These are phyloP conservation scores for Limnephilus lunatus DNA, from an alignment of 2,888 invertebrate genomes.

Conservation along the genomic window DNA sequence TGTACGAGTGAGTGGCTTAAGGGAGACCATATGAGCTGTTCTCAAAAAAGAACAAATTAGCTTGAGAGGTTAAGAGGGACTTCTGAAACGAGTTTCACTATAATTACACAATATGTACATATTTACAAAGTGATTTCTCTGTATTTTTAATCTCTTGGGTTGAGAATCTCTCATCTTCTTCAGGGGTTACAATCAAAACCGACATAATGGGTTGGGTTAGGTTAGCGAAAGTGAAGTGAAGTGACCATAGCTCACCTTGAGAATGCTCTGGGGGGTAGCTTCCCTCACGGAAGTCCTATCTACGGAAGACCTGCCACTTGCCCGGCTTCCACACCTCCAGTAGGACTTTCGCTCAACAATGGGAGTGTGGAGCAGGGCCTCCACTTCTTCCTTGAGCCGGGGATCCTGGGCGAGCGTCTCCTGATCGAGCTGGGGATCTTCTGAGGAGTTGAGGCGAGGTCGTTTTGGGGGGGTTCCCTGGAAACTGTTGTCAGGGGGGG, in stretches of 20 bases:
- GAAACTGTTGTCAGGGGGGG: slow-evolving; percentile 61
- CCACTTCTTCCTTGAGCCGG: slow-evolving; percentile 70
- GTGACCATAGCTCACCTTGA: slow-evolving; percentile 75
- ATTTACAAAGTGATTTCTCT: no score
- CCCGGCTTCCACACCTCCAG: slow-evolving; percentile 63
- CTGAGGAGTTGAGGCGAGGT: slow-evolving; percentile 69
- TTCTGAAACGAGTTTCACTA: no score
- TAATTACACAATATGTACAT: no score
- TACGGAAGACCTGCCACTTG: slow-evolving; percentile 53
- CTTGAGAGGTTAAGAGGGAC: no score
- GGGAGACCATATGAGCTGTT: no score
- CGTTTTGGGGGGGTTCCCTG: slow-evolving; percentile 72
- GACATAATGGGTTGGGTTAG: no score
- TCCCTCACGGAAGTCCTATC: slow-evolving; percentile 67
- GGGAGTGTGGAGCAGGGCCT: slow-evolving; percentile 77
- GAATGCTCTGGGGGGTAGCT: slow-evolving; percentile 81
- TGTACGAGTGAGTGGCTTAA: no score
- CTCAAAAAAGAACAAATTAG: no score
- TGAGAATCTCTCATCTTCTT: no score
- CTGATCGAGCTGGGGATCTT: slow-evolving; percentile 68
- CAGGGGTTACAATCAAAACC: no score
- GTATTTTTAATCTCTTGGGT: no score
- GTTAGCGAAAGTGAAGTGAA: neutral
- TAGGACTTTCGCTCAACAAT: slow-evolving; percentile 73
- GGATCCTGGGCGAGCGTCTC: slow-evolving; percentile 68